Evolutionary conservation across 1,140 invertebrate species (phyloP), one percentile per base, ranked within the genome.

Genomic region (Ceratosolen fusciceps): DNA sequence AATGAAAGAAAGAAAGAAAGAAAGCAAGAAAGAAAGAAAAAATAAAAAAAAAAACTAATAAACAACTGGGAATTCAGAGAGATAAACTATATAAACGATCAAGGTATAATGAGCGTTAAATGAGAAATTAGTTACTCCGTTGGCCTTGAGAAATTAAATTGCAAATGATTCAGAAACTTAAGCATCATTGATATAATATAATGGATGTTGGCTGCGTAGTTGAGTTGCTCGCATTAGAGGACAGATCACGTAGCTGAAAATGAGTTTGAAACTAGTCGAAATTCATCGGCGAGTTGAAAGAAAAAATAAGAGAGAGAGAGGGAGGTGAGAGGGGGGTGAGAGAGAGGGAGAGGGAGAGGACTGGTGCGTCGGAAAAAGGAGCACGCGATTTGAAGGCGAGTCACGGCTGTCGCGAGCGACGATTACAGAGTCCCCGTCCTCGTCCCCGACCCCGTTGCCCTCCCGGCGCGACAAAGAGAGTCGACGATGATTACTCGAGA

Each of bases 341-440:
- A 16, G 1, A 71, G 21, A 54, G 1, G 21, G 14, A 31, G 47
- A 52, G 14, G 58, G 12, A 26, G 26, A 37, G 43, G 56, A 68
- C 52, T 54, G 75, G 54, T 68, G 16, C 56, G 79, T 75, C 56
- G 9, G 47, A 39, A 79, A 82, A 80, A 68, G 71, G 79, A 73
- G 72, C 62, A 80, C 78, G 80, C 81, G 58, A 72, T 80, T 77
- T 49, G 78, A 68, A 82, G 74, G 52, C 77, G 43, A 78, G 77
- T 82, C 81, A 81, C 81, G 80, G 77, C 26, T 54, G 71, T 54
- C 65, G 21, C 75, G 49, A 77, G 76, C 49, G 80, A 72, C 75
- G 76, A 81, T 81, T 81, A 77, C 52, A 65, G 70, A 34, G 75
- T 77, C 74, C 56, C 2, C 14, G n/a, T n/a, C n/a, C n/a, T n/a